Evolutionary conservation across 2,797 vertebrate species (phyloP).

Genomic region (Simalia tracyae): DNA sequence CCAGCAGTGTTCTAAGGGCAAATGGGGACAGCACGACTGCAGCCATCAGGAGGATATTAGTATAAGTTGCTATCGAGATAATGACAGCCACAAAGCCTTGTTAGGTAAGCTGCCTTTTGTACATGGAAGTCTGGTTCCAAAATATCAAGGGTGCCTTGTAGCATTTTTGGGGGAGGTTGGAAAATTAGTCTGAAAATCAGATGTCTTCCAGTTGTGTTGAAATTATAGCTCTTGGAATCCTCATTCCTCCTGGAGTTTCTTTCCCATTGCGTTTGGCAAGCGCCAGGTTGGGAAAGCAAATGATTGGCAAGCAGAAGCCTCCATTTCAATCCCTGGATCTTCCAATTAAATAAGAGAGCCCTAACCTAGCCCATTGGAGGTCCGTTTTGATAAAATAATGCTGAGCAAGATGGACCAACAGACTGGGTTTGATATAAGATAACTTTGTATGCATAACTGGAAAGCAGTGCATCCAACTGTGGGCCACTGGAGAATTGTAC

Average conservation of each 20-base stretch:
- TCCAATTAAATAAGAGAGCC: background rate
- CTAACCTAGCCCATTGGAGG: background rate
- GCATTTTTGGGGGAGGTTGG: background rate
- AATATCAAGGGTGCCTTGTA: background rate
- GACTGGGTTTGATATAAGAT: background rate
- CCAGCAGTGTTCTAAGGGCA: conserved; percentile 79
- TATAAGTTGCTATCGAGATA: conserved; percentile 80
- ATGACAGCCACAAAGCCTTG: conserved; percentile 68
- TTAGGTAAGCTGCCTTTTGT: conserved; percentile 75
- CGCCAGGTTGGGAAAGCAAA: background rate
- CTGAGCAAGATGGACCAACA: background rate
- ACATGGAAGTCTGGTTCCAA: background rate
- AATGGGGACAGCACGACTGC: conserved; percentile 91
- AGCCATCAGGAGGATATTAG: conserved; percentile 86
- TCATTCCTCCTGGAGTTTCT: background rate
- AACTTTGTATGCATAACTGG: background rate
- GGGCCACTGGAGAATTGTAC: background rate
- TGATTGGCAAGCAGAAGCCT: background rate
- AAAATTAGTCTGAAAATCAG: background rate
- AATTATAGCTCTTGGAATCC: background rate
- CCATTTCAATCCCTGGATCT: background rate
- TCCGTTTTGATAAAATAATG: background rate
- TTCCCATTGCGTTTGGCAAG: background rate
- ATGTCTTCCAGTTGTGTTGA: background rate
- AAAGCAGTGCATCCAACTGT: background rate